A percentile compares a stretch with the other conserved stretches of the same genome.
phyloP scores from a whole-genome alignment of 2,797 vertebrate genomes.

The Siniperca scherzeri region DNA sequence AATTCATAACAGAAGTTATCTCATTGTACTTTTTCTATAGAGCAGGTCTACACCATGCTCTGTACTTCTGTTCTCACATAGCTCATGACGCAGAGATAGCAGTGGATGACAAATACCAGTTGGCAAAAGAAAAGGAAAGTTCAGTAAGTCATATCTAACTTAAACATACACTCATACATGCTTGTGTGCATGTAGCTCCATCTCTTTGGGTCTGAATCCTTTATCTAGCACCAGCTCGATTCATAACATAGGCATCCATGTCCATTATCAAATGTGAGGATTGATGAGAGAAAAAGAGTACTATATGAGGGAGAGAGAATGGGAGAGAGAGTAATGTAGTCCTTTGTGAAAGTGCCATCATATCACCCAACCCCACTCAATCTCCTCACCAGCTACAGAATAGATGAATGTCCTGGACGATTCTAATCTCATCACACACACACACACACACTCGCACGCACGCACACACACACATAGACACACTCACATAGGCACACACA shows the following conservation, averaged over 20 bases:
- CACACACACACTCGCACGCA: conserved; percentile 30
- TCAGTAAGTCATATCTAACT: conserved; percentile 17
- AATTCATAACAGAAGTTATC: no score
- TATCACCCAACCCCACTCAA: conserved; percentile 75
- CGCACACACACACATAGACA: conserved; percentile 21
- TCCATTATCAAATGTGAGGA: conserved; percentile 73
- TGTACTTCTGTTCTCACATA: background rate
- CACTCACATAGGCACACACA: conserved; percentile 26
- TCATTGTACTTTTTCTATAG: no score
- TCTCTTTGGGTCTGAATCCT: conserved; percentile 51
- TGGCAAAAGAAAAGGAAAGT: conserved; percentile 7
- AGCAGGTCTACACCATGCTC: no score
- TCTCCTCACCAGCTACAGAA: conserved; percentile 71
- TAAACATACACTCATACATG: conserved; percentile 18
- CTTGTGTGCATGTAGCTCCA: conserved; percentile 16
- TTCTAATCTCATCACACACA: conserved; percentile 73
- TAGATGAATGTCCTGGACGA: conserved; percentile 76
- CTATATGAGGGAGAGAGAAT: conserved; percentile 35
- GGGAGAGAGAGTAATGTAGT: conserved; percentile 75
- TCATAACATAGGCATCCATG: conserved; percentile 52
- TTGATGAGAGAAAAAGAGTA: conserved; percentile 42
- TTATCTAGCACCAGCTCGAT: conserved; percentile 53
- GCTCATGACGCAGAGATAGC: background rate
- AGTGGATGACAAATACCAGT: conserved; percentile 5
- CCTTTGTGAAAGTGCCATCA: conserved; percentile 78